These are phyloP conservation scores for Catharus bicknelli DNA, from an alignment of 2,113 vertebrate genomes.

Conservation along the genomic window DNA sequence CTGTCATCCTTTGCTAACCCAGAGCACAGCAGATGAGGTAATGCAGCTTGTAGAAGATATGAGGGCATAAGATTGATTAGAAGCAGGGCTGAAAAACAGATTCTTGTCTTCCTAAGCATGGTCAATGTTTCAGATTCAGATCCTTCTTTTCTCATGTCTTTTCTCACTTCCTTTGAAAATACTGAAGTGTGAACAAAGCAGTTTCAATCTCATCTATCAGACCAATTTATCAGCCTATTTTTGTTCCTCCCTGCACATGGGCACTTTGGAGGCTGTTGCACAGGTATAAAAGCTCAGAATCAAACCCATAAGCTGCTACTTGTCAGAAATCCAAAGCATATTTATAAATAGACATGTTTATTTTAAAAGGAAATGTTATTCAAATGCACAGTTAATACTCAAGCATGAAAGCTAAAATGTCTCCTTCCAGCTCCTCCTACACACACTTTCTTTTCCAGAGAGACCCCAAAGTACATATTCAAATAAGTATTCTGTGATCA, in stretches of 20 bases:
- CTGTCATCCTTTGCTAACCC: not conserved
- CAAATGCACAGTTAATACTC: conserved; percentile 2
- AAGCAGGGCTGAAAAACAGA: not conserved
- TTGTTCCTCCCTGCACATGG: not conserved
- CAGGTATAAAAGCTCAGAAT: conserved; percentile 2
- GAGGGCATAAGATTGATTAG: not conserved
- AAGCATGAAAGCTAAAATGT: conserved; percentile 18
- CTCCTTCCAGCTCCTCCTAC: conserved; percentile 26
- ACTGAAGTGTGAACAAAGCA: not conserved
- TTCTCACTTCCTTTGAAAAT: not conserved
- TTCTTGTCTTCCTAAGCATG: not conserved
- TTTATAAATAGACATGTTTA: conserved; percentile 39
- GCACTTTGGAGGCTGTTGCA: not conserved
- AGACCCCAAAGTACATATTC: conserved; percentile 22
- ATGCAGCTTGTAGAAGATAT: not conserved
- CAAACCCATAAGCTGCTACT: not conserved
- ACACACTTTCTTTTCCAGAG: not conserved
- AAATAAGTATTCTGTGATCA: conserved; percentile 31
- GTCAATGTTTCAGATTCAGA: not conserved
- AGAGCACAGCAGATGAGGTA: not conserved
- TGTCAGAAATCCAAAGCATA: conserved; percentile 23
- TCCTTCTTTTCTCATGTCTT: not conserved
- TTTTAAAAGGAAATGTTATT: conserved; percentile 49
- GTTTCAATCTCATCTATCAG: not conserved
- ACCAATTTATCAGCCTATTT: not conserved